Base-by-base conservation (phyloP, 2,888 invertebrate species). In the Dicranocentrus wangi region DNA sequence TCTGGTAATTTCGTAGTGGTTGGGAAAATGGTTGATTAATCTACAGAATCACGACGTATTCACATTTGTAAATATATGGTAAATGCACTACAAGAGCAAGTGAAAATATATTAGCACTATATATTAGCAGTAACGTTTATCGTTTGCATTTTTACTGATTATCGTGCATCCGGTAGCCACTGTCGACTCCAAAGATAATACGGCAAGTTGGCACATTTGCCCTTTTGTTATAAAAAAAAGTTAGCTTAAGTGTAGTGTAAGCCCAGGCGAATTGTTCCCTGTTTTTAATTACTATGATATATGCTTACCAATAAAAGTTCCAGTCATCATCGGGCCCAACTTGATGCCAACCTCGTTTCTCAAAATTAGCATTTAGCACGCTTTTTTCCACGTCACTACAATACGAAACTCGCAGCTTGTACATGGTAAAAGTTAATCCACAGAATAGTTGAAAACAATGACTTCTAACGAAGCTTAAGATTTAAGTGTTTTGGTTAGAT, bases 11-110 rank as follows among this genome's bases (percentile, higher is more conserved):
- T 98, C 98, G 88, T 96, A 95, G 88, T 97, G 97, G 89, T 97
- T 98, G 0, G 98, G 97, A 88, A 97, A 98, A 89, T 98, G 98
- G 90, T 97, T 98, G 84, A 98, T 96, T 73, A 96, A 92, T 90
- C 94, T 55, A 25, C 47, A 47, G 2, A 68, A 87, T 82, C 77
- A 68, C 53, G 73, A 60, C 28, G 69, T 55, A 32, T 58, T 32
- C n/a, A 61, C 19, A 53, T 69, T 58, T 55, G 70, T 28, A 47
- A 55, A 71, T 19, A 82, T 55, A 28, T 32, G 47, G n/a, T 3
- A 15, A 66, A 69, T 47, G 10, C 27, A 28, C 13, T 61, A 17
- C 17, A 61, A 23, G 39, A n/a, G 17, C 58, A 5, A 78, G 51
- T 39, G 25, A 42, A 55, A 32, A 43, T 17, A 51, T 2, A 15